Percentiles rank a stretch among this genome's conserved stretches.
These are phyloP conservation scores for Neomonachus schauinslandi DNA, from an alignment of 2,113 vertebrate species.

Conservation along the genomic window DNA sequence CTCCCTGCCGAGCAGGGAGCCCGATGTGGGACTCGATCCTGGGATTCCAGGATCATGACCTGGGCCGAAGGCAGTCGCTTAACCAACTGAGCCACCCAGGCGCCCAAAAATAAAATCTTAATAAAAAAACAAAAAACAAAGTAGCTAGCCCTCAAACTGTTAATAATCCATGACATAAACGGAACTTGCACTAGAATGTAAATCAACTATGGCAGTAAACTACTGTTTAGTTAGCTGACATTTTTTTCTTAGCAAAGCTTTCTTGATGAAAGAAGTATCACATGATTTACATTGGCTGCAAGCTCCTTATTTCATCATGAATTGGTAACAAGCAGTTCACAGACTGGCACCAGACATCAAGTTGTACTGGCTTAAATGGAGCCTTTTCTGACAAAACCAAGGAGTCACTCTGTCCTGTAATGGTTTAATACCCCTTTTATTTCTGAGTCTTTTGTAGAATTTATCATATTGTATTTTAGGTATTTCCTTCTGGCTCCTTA, in stretches of 20 bases:
- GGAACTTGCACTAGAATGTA: not conserved
- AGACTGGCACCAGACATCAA: not conserved
- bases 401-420: not conserved
- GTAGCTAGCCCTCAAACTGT: not conserved
- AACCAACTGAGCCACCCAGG: too few relatives aligned
- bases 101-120: not conserved
- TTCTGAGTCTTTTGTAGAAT: not conserved
- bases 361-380: not conserved
- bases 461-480: conserved; percentile 43
- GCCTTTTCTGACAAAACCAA: conserved; percentile 13
- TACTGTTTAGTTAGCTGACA: not conserved
- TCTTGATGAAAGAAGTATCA: not conserved
- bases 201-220: not conserved
- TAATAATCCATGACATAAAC: not conserved
- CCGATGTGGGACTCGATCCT: too few relatives aligned
- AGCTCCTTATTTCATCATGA: conserved; percentile 13
- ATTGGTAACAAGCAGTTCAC: conserved; percentile 9
- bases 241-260: conserved; percentile 25
- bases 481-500: conserved; percentile 3
- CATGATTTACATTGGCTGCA: not conserved
- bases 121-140: not conserved
- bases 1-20: too few relatives aligned
- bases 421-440: not conserved
- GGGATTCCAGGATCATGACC: too few relatives aligned
- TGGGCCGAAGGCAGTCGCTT: too few relatives aligned